phyloP scores from a whole-genome alignment of 2,797 vertebrate species.

The Acrocephalus scirpaceus region DNA sequence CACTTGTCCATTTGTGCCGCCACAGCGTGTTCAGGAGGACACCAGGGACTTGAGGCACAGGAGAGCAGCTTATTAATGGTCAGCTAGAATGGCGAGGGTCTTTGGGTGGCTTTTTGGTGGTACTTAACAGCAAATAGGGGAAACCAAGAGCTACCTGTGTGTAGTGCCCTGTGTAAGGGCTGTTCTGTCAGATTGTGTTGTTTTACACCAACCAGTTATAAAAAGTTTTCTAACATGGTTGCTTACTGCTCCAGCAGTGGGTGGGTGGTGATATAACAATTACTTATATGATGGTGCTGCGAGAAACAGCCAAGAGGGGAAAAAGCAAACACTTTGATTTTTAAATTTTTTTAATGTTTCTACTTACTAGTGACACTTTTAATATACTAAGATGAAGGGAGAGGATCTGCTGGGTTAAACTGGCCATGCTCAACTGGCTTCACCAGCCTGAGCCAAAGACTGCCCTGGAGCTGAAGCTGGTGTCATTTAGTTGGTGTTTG shows the following conservation, averaged over 20 bases:
- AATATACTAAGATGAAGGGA: not conserved
- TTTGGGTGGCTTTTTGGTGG: slow-evolving; percentile 3
- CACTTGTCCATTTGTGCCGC: accelerated
- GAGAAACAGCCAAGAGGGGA: not conserved
- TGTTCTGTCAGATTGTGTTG: not conserved
- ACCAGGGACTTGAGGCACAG: not conserved
- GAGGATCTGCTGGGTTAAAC: not conserved
- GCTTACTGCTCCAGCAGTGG: not conserved
- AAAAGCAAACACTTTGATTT: not conserved
- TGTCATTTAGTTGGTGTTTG: not conserved
- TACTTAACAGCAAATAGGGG: not conserved
- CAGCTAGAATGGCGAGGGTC: not conserved
- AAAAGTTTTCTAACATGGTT: not conserved
- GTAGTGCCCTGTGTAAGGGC: not conserved
- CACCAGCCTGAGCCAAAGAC: not conserved
- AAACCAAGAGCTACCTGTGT: not conserved
- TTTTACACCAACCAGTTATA: not conserved
- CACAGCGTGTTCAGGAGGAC: not conserved
- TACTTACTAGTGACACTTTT: not conserved
- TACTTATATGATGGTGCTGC: not conserved
- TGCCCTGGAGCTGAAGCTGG: not conserved
- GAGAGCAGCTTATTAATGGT: not conserved
- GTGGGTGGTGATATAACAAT: not conserved
- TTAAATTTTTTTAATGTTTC: not conserved
- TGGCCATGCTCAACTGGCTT: not conserved